Evolutionary conservation across 2,888 invertebrate genomes (phyloP), one percentile per base, ranked within the genome.

Genomic region (Halocaridina rubra): DNA sequence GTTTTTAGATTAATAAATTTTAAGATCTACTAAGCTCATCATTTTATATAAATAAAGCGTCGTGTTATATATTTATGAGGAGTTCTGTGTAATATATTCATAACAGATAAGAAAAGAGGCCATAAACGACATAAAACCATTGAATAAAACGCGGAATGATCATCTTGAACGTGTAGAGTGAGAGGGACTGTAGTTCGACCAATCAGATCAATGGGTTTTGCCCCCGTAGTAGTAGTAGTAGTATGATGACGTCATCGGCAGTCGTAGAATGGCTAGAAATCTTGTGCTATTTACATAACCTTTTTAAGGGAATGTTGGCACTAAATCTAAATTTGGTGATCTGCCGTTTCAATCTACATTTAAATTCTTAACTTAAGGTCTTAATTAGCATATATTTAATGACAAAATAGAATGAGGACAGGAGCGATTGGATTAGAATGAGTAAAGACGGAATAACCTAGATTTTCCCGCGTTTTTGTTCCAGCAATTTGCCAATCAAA

Each of bases 401-500:
- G 30, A 19, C 30, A 13, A 4, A 2, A 7, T 7, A n/a, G 59
- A n/a, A 57, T 30, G 29, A 57, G 1, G 3, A 19, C 8, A 5
- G 27, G 16, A 7, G 8, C 33, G 24, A 72, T n/a, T 32, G 16
- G 19, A 4, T 22, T 61, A 33, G 7, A 24, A 53, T 22, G 22
- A 27, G 75, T 74, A 61, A 84, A 79, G 79, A 84, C 84, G 84
- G 67, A 79, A 79, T 84, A 84, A 84, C 84, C 84, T 84, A 80
- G 67, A 84, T 84, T 84, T 84, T 80, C 84, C 84, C 84, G 84
- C 84, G 84, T 84, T 84, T 84, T 84, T 84, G 84, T 84, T 79
- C 84, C 84, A 72, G 79, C 67, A 84, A 80, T 84, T 80, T 74
- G 71, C 74, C 67, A 84, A 84, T 84, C 84, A 84, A 84, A 84